Evolutionary conservation across 2,888 invertebrate genomes (phyloP).

Genomic region (Melipona beecheii): DNA sequence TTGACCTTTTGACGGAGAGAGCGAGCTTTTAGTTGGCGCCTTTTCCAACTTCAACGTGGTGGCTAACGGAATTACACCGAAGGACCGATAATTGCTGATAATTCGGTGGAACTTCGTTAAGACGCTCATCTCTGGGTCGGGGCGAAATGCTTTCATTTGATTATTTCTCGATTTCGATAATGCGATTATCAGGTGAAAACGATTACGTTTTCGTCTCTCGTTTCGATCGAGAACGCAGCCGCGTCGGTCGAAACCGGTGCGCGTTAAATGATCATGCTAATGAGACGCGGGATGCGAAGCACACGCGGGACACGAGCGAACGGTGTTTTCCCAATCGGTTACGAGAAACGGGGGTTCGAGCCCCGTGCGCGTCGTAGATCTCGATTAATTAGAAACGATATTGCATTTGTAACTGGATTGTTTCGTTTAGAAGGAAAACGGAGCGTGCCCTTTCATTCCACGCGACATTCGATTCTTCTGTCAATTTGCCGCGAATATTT

Average conservation of each 20-base stretch:
- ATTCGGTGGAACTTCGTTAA: conserved; percentile 83
- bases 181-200: conserved; percentile 75
- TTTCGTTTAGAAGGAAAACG: neutral
- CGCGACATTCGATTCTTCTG: conserved; percentile 15
- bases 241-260: conserved; percentile 1
- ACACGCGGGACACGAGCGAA: no score
- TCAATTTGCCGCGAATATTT: conserved; percentile 13
- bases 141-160: conserved; percentile 83
- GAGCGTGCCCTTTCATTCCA: conserved; percentile 2
- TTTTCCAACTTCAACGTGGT: conserved; percentile 80
- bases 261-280: conserved; percentile 1
- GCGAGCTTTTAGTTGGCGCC: conserved; percentile 80
- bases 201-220: conserved; percentile 61
- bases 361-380: neutral
- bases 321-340: neutral
- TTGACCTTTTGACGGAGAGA: conserved; percentile 77
- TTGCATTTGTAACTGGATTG: conserved; percentile 8
- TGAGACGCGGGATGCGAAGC: neutral
- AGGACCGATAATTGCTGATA: conserved; percentile 84
- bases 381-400: conserved; percentile 7
- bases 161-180: conserved; percentile 83
- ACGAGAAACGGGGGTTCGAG: neutral
- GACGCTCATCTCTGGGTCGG: conserved; percentile 82
- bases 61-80: conserved; percentile 82
- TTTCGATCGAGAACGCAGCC: conserved; percentile 14